Conservation (phyloP, 2,888 invertebrate genomes). For the Folsomia manolachei region DNA sequence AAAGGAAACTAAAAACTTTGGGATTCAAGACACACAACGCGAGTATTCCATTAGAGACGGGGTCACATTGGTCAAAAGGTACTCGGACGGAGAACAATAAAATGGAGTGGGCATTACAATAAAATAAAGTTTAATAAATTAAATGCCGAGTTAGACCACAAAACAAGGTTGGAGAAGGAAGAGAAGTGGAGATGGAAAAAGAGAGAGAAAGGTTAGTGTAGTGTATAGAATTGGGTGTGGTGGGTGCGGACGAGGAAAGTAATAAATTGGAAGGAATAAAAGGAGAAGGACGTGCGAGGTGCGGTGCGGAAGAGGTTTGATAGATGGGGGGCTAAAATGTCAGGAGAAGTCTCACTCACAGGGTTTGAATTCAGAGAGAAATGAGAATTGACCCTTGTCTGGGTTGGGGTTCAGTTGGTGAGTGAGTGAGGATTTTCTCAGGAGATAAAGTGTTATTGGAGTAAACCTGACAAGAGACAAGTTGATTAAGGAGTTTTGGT, state of each 20-base stretch:
- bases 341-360: slow-evolving; percentile 11
- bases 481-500: slow-evolving; percentile 21
- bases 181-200: not conserved
- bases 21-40: slow-evolving; percentile 14
- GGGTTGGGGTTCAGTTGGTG: not conserved
- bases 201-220: not conserved
- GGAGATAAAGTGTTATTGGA: slow-evolving; percentile 24
- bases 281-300: slow-evolving; percentile 18
- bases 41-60: slow-evolving; percentile 8
- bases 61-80: slow-evolving; percentile 12
- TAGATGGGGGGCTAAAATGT: slow-evolving; percentile 23
- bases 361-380: slow-evolving; percentile 15
- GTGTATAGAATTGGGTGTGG: not conserved
- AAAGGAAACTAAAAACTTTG: not conserved
- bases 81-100: slow-evolving; percentile 13
- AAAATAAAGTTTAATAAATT: slow-evolving; percentile 24
- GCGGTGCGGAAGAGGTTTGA: slow-evolving; percentile 18
- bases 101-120: slow-evolving; percentile 22
- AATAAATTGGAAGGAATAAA: slow-evolving; percentile 24
- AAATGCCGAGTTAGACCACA: slow-evolving; percentile 19
- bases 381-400: slow-evolving; percentile 22
- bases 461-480: slow-evolving; percentile 22
- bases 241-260: not conserved
- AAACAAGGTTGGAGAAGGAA: slow-evolving; percentile 9
- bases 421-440: slow-evolving; percentile 21